phyloP scores from a whole-genome alignment of 2,888 invertebrate genomes.

The Eupithecia abbreviata region DNA sequence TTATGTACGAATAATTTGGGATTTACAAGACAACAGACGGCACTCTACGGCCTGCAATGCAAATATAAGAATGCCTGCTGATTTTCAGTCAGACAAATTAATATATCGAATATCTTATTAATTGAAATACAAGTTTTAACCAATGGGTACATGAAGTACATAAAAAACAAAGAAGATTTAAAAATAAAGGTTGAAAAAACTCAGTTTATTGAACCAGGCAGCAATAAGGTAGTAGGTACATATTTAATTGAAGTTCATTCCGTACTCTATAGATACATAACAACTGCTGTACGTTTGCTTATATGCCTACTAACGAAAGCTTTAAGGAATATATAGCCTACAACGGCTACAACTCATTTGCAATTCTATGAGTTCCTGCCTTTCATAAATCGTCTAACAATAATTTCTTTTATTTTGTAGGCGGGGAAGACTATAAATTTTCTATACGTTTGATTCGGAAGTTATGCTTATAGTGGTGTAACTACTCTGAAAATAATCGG shows the following conservation, averaged over 20 bases:
- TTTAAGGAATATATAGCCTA: neutral
- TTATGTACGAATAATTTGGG: neutral
- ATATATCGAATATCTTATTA: neutral
- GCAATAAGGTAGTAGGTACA: constrained; percentile 3
- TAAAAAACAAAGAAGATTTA: neutral
- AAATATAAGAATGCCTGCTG: neutral
- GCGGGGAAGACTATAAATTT: neutral
- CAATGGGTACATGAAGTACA: neutral
- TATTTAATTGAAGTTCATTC: constrained; percentile 9
- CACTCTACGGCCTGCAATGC: neutral
- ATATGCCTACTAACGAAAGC: neutral
- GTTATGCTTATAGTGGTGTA: neutral
- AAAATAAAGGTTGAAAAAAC: constrained; percentile 3
- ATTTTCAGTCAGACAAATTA: neutral
- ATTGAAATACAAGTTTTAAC: neutral
- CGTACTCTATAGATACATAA: neutral
- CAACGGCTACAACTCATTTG: neutral
- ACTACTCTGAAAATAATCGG: neutral
- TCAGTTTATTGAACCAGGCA: constrained; percentile 18
- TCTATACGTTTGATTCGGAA: neutral
- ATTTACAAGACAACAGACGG: neutral
- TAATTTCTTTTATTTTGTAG: neutral
- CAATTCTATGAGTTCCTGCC: neutral
- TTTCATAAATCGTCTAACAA: neutral
- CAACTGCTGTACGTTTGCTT: neutral